Conservation (phyloP, 2,113 vertebrate genomes). For the Blennius ocellaris region DNA sequence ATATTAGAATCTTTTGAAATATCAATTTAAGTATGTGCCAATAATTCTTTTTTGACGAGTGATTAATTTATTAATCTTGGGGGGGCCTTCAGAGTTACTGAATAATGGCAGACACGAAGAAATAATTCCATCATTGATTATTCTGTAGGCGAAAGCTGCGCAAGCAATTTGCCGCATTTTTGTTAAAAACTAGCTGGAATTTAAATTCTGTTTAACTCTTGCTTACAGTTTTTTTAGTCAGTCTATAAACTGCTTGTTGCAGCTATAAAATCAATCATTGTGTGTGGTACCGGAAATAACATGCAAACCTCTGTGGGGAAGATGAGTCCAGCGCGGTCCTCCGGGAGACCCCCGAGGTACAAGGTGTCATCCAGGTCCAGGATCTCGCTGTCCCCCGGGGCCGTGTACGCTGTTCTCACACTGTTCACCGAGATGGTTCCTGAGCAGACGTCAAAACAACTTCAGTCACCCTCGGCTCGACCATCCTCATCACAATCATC, state of each 20-base stretch:
- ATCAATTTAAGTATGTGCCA: too few species aligned
- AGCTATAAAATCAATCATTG: too few species aligned
- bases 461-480: conserved; percentile 45
- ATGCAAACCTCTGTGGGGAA: conserved; percentile 92
- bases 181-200: too few species aligned
- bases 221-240: too few species aligned
- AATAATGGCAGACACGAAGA: background rate
- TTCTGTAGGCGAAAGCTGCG: background rate
- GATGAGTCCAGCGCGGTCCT: conserved; percentile 94
- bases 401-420: conserved; percentile 93
- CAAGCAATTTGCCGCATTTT: too few species aligned
- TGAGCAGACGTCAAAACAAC: conserved; percentile 57
- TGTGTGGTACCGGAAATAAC: background rate
- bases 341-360: conserved; percentile 96
- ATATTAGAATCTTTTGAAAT: too few species aligned
- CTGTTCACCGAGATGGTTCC: conserved; percentile 99
- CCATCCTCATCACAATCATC: conserved; percentile 43
- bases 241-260: too few species aligned
- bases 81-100: background rate
- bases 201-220: too few species aligned
- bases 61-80: too few species aligned
- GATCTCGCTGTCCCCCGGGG: conserved; percentile 98
- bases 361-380: conserved; percentile 96
- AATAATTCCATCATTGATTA: background rate
- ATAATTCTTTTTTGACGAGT: too few species aligned